Evolutionary conservation across 2,113 vertebrate genomes (phyloP).

Genomic region (Nestor notabilis): DNA sequence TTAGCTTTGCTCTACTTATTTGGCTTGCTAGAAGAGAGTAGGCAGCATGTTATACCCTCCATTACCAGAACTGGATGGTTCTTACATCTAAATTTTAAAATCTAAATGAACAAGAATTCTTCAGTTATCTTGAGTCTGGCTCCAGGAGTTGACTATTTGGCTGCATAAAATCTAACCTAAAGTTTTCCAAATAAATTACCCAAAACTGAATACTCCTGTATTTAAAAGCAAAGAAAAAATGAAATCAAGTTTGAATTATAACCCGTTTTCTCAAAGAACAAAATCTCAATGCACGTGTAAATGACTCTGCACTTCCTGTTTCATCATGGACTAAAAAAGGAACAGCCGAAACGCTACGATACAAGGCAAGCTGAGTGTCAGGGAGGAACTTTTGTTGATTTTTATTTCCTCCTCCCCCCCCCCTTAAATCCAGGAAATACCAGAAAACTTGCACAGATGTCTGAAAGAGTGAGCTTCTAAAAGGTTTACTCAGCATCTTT

Average conservation of each 20-base stretch:
- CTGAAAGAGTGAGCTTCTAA: neutral
- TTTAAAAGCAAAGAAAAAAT: neutral
- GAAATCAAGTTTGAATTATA: neutral
- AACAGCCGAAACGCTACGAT: neutral
- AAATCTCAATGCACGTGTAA: neutral
- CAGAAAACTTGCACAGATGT: neutral
- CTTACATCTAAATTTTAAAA: neutral
- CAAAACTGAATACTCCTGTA: neutral
- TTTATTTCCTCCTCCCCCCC: neutral
- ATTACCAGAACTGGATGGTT: neutral
- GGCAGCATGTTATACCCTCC: neutral
- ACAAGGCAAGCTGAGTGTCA: neutral
- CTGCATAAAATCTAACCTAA: neutral
- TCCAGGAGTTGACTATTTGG: neutral
- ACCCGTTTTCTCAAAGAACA: neutral
- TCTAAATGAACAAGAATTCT: neutral
- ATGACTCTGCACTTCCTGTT: neutral
- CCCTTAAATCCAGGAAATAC: neutral
- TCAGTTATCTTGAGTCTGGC: neutral
- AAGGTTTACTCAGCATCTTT: neutral
- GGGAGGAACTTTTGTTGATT: neutral
- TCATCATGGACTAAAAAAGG: neutral
- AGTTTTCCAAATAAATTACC: neutral
- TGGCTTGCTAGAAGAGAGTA: neutral
- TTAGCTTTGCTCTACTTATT: neutral